phyloP scores from a whole-genome alignment of 2,888 invertebrate species.

The Tachina fera region DNA sequence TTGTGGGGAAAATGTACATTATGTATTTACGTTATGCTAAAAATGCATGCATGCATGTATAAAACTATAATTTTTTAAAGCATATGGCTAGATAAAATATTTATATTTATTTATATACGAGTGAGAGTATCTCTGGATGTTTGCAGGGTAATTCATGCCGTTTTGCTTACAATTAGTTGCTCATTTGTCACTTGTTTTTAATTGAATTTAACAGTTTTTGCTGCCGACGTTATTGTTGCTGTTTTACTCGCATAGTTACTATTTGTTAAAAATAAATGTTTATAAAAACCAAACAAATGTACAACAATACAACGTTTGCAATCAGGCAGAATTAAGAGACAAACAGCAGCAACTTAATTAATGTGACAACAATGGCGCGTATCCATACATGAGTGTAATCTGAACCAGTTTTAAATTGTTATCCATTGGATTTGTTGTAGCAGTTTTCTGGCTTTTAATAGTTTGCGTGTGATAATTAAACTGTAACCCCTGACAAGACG shows the following conservation, averaged over 20 bases:
- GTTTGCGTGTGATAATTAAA: slow-evolving; percentile 20
- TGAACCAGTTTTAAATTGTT: slow-evolving; percentile 55
- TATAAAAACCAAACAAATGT: neutral
- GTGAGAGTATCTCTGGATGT: neutral
- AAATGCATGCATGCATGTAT: neutral
- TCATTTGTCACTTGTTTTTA: slow-evolving; percentile 65
- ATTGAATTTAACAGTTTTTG: slow-evolving; percentile 63
- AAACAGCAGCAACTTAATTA: slow-evolving; percentile 64
- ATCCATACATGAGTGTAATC: slow-evolving; percentile 31
- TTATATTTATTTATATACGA: neutral
- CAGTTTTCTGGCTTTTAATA: slow-evolving; percentile 47
- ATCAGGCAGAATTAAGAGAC: slow-evolving; percentile 11
- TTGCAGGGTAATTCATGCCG: slow-evolving; percentile 31
- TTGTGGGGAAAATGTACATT: neutral
- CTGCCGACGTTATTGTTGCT: slow-evolving; percentile 31
- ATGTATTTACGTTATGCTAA: neutral
- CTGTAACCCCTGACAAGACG: slow-evolving; percentile 14
- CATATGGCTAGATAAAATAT: neutral
- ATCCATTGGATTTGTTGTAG: slow-evolving; percentile 40
- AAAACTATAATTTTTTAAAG: neutral
- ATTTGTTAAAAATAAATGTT: slow-evolving; percentile 34
- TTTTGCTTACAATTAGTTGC: slow-evolving; percentile 59
- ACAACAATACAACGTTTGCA: neutral
- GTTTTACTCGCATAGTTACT: slow-evolving; percentile 24
- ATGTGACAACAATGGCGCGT: slow-evolving; percentile 54